Conservation (phyloP, 2,113 vertebrate genomes). For the Noctilio leporinus region DNA sequence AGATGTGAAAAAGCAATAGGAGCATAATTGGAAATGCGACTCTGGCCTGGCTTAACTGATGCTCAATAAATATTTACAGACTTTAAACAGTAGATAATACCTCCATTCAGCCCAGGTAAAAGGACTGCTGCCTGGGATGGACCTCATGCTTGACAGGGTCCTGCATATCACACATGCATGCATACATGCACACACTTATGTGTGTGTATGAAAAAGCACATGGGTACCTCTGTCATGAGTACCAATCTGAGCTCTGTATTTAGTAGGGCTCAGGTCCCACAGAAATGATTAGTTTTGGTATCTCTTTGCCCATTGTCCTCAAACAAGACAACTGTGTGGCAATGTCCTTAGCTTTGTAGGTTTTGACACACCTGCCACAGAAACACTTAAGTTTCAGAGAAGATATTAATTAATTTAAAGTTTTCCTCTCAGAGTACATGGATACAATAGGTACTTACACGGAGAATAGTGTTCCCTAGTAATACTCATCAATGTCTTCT, state of each 20-base stretch:
- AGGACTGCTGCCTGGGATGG: background rate
- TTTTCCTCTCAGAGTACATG: background rate
- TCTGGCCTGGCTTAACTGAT: background rate
- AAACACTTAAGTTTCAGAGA: background rate
- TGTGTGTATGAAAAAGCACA: background rate
- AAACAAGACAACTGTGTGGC: background rate
- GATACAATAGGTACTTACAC: background rate
- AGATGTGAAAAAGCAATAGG: background rate
- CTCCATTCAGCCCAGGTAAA: background rate
- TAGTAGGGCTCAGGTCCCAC: background rate
- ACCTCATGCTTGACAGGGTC: background rate
- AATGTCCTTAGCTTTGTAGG: background rate
- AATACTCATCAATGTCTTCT: background rate
- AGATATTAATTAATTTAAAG: background rate
- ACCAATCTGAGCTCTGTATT: background rate
- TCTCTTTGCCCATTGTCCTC: background rate
- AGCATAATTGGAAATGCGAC: background rate
- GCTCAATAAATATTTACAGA: background rate
- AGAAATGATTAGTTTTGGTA: background rate
- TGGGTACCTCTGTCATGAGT: background rate
- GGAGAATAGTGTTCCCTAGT: background rate
- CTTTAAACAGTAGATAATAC: background rate
- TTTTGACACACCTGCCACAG: background rate
- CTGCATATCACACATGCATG: background rate
- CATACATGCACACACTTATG: too few species aligned